These are phyloP conservation scores for Platysteira castanea DNA, from an alignment of 2,113 vertebrate species.

Conservation along the genomic window DNA sequence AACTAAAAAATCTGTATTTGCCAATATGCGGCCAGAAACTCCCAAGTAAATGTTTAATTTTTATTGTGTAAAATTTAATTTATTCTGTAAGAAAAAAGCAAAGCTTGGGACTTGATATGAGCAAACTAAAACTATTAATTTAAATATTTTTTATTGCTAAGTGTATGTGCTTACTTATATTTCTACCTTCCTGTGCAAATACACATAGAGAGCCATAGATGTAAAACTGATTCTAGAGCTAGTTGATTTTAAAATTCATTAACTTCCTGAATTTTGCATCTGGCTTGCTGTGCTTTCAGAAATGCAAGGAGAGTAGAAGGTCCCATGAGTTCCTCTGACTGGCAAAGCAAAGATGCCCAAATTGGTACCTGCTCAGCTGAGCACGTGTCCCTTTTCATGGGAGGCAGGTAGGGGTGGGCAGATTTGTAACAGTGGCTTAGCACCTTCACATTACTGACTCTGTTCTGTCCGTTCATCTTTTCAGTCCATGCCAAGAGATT, in stretches of 20 bases:
- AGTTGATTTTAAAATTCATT: not conserved
- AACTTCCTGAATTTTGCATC: not conserved
- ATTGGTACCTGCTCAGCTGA: not conserved
- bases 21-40: not conserved
- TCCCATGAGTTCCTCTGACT: not conserved
- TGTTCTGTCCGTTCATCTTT: slow-evolving; percentile 15
- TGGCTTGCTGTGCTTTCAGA: not conserved
- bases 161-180: not conserved
- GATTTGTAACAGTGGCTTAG: not conserved
- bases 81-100: not conserved
- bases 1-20: not conserved
- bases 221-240: not conserved
- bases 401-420: not conserved
- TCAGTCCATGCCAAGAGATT: slow-evolving; percentile 3
- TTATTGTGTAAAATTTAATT: not conserved
- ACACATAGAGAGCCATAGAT: not conserved
- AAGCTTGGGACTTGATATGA: not conserved
- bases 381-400: not conserved
- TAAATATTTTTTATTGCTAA: not conserved
- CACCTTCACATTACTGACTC: not conserved
- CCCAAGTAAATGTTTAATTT: not conserved
- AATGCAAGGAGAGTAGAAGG: not conserved
- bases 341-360: not conserved
- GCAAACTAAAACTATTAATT: not conserved
- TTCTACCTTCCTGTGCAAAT: not conserved